Conservation (phyloP, 2,888 invertebrate species). For the Apodemia zela region DNA sequence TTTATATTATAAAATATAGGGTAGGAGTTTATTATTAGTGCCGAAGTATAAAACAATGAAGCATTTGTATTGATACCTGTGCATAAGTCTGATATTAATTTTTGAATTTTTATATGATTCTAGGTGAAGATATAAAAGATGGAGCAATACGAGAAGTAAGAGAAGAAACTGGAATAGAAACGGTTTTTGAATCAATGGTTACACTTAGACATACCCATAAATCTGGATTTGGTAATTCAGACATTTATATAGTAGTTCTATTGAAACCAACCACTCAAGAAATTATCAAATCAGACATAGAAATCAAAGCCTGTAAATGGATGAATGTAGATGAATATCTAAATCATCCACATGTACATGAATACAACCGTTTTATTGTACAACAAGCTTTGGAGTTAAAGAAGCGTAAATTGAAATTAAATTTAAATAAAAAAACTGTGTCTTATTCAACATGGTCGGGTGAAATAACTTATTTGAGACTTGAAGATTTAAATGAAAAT, state of each 20-base stretch:
- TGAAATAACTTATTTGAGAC: conserved; percentile 54
- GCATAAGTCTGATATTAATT: too few species aligned
- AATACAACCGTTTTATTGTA: conserved; percentile 85
- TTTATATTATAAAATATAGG: too few species aligned
- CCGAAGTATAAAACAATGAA: too few species aligned
- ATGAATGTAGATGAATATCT: conserved; percentile 89
- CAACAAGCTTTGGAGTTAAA: conserved; percentile 84
- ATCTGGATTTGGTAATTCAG: conserved; percentile 90
- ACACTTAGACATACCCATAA: conserved; percentile 89
- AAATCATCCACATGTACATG: conserved; percentile 85
- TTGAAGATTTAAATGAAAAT: conserved; percentile 48
- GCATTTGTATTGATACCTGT: too few species aligned
- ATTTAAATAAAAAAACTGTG: conserved; percentile 68
- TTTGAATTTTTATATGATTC: conserved; percentile 12
- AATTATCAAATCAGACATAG: conserved; percentile 85
- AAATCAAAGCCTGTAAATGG: conserved; percentile 90
- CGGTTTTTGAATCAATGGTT: conserved; percentile 87
- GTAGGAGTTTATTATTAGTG: too few species aligned
- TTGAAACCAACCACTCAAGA: conserved; percentile 83
- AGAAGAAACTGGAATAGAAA: conserved; percentile 93
- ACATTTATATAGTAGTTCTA: conserved; percentile 90
- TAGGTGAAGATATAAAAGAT: conserved; percentile 90
- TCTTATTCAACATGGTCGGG: conserved; percentile 49
- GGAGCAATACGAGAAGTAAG: conserved; percentile 92
- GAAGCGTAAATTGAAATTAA: conserved; percentile 81